Conservation (phyloP, 2,797 vertebrate species). For the Acanthiza pusilla region DNA sequence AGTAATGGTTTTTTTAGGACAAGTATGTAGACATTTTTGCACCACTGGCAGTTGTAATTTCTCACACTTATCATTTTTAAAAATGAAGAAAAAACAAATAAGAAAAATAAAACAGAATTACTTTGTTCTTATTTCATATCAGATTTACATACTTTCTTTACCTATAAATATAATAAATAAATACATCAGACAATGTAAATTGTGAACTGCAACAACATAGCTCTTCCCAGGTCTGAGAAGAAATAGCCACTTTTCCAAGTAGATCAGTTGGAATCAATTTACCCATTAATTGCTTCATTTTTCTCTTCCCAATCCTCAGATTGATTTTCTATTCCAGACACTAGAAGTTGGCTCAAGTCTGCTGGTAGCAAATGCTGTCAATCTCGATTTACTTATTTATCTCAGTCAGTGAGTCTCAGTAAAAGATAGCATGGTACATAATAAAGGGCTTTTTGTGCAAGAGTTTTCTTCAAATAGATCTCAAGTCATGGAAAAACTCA, state of each 20-base stretch:
- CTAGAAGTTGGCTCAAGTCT: not conserved
- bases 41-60: not conserved
- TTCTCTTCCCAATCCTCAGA: not conserved
- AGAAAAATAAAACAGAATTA: not conserved
- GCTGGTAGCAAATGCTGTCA: not conserved
- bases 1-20: not conserved
- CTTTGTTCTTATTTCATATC: not conserved
- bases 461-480: not conserved
- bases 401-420: not conserved
- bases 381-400: not conserved
- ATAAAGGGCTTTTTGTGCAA: not conserved
- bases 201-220: not conserved
- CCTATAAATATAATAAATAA: not conserved
- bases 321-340: slow-evolving; percentile 35
- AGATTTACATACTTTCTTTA: not conserved
- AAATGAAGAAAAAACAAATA: not conserved
- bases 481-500: not conserved
- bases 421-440: not conserved
- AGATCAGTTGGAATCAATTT: slow-evolving; percentile 40
- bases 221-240: not conserved
- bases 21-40: not conserved
- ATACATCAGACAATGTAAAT: not conserved
- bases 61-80: not conserved
- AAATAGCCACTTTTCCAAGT: not conserved
- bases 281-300: slow-evolving; percentile 42